Evolutionary conservation across 2,888 invertebrate genomes (phyloP), one percentile per base, ranked within the genome.

Genomic region (Petrophora chlorosata): DNA sequence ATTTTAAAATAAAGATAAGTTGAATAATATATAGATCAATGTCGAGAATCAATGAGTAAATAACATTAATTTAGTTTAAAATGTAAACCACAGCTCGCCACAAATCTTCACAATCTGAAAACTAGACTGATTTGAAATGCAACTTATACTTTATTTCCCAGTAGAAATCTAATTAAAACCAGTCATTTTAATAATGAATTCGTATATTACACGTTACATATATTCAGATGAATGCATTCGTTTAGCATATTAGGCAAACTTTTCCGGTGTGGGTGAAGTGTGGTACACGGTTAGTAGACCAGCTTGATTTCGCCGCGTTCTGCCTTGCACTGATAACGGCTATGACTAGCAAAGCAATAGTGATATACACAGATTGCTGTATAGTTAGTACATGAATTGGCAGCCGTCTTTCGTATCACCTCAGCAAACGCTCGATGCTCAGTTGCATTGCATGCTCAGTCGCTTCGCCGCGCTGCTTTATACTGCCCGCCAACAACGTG

Each of bases 251-350:
- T 39, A n/a, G n/a, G n/a, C n/a, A n/a, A n/a, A n/a, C n/a, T 36
- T 53, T 50, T 48, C 53, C 50, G 32, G 29, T 34, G 39, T 26
- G 25, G 29, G 35, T 28, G 39, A 39, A 35, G 48, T 19, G 38
- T 39, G 42, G 35, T 45, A 44, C 46, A 44, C 58, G 48, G 51
- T 56, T 48, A 46, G 48, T 61, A 53, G 53, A 58, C 43, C 61
- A 63, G 40, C 42, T 65, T 72, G 77, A 77, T 80, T 80, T 76
- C 67, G 76, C 73, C 75, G n/a, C 66, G 70, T 70, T 76, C 61
- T 69, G 79, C 77, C 72, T 67, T 78, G 81, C 82, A 80, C 81
- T 81, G 82, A 82, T 82, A 82, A 82, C 82, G 79, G 47, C 73
- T 57, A 54, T 63, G 66, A 67, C n/a, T n/a, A n/a, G n/a, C n/a